These are phyloP conservation scores for Diphyllodes magnificus DNA, from an alignment of 2,113 vertebrate species.

Conservation along the genomic window DNA sequence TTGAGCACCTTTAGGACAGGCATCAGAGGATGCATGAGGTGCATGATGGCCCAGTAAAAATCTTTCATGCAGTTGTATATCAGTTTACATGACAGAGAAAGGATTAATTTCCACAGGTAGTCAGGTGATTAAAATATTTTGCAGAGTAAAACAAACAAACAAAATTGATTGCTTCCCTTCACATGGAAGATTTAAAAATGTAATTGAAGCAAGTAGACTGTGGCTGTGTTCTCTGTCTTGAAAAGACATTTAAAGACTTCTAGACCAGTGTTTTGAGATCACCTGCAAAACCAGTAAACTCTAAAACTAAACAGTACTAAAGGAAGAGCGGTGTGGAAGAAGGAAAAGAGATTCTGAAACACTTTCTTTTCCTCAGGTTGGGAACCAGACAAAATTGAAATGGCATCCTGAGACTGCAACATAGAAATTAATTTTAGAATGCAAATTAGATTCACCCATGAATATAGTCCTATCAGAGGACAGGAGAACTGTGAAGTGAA, in stretches of 20 bases:
- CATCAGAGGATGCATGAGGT: not conserved
- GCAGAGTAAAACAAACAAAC: not conserved
- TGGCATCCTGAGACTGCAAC: not conserved
- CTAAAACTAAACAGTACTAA: not conserved
- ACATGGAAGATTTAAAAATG: not conserved
- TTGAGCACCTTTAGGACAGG: not conserved
- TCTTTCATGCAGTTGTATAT: not conserved
- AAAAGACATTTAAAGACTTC: not conserved
- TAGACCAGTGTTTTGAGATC: not conserved
- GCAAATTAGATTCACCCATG: not conserved
- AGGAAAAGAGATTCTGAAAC: not conserved
- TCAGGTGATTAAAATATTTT: not conserved
- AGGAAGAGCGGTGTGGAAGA: not conserved
- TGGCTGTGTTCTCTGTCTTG: not conserved
- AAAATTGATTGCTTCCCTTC: not conserved
- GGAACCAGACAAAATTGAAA: not conserved
- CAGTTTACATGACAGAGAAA: not conserved
- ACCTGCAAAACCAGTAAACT: not conserved
- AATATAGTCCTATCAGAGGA: not conserved
- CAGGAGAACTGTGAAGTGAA: not conserved
- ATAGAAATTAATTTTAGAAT: not conserved
- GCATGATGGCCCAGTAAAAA: not conserved
- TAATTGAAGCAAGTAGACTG: not conserved
- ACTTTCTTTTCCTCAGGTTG: not conserved
- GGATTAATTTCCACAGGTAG: not conserved